Evolutionary conservation across 2,888 invertebrate species (phyloP), one percentile per base, ranked within the genome.

Genomic region (Calliphora vomitoria): DNA sequence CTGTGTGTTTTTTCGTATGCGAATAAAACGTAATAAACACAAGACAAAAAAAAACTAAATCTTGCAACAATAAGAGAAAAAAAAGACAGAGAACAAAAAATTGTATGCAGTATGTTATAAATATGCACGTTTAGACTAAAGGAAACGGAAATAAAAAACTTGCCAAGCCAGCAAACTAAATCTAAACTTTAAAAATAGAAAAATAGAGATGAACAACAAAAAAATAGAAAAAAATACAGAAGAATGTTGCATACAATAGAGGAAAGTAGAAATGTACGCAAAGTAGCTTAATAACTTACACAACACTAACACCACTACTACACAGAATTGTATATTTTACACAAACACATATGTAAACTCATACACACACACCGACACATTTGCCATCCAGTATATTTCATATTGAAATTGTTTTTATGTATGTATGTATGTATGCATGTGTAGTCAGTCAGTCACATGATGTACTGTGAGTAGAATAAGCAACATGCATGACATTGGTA

Each of bases 401-500:
- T 62, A 85, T 53, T 35, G 6, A 35, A 35, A 62, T 71, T 58
- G 11, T 79, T 60, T 60, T 18, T 47, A 55, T 15, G 41, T 38
- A 58, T 41, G 25, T 76, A 38, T 31, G n/a, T 41, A 3, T 6
- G 50, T 3, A 50, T n/a, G n/a, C n/a, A n/a, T n/a, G n/a, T n/a
- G n/a, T n/a, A n/a, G n/a, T n/a, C n/a, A n/a, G n/a, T n/a, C n/a
- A 47, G 13, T 44, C 55, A 13, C n/a, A 71, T 47, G 71, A 82
- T 66, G 35, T 79, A 44, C 44, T 35, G 41, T 85, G 44, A 60
- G 62, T 69, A 78, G 75, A 74, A 69, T 68, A 81, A 66, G 69
- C 81, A 81, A 76, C 82, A 85, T 85, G 87, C 85, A 75, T 83
- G 83, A 87, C 88, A 86, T 85, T 88, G 88, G 85, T 79, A 88